phyloP scores from a whole-genome alignment of 2,797 vertebrate species.

The Hoplostethus mediterraneus region DNA sequence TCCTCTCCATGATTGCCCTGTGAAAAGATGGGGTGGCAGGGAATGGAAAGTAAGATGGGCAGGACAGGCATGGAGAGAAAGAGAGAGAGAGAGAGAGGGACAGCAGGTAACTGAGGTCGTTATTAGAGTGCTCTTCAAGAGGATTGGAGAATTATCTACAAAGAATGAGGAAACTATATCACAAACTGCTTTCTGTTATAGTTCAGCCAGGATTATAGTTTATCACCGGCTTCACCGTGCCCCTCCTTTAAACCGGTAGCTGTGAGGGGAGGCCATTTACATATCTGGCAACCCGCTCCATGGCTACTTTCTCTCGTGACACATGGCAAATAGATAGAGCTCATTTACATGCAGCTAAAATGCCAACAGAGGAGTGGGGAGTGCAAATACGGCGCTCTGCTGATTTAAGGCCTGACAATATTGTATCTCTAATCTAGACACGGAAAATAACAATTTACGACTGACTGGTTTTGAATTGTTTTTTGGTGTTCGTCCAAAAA shows the following conservation, averaged over 20 bases:
- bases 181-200: slow-evolving; percentile 32
- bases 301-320: slow-evolving; percentile 47
- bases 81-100: neutral
- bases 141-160: neutral
- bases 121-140: neutral
- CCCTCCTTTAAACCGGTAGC: slow-evolving; percentile 5
- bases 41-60: slow-evolving; percentile 7
- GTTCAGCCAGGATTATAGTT: slow-evolving; percentile 31
- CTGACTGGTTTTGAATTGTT: slow-evolving; percentile 14
- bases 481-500: neutral
- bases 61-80: slow-evolving; percentile 1
- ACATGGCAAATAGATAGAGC: slow-evolving; percentile 49
- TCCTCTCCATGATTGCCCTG: slow-evolving; percentile 90
- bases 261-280: slow-evolving; percentile 51
- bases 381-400: slow-evolving; percentile 31
- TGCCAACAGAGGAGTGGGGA: slow-evolving; percentile 49
- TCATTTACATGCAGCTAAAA: slow-evolving; percentile 69
- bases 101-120: slow-evolving; percentile 29
- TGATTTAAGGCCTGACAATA: slow-evolving; percentile 31
- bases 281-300: slow-evolving; percentile 49
- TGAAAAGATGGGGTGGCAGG: slow-evolving; percentile 36
- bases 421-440: slow-evolving; percentile 15
- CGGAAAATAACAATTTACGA: slow-evolving; percentile 25
- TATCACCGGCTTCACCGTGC: slow-evolving; percentile 29
- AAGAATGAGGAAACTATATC: slow-evolving; percentile 12